Conservation (phyloP, 2,797 vertebrate genomes). For the Xiphophorus birchmanni region DNA sequence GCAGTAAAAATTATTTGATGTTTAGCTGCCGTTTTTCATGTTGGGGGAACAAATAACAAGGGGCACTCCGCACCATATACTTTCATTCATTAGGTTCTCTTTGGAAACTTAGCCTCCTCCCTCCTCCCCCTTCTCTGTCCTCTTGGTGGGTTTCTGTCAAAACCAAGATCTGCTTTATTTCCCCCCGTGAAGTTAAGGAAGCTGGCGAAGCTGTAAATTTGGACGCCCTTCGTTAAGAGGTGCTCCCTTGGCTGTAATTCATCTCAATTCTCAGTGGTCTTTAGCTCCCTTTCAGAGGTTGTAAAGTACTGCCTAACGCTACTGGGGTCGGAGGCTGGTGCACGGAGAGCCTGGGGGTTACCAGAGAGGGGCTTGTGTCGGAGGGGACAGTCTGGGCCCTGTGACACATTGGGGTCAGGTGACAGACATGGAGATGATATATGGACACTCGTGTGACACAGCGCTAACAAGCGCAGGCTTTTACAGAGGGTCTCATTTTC, state of each 20-base stretch:
- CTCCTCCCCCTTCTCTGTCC: slow-evolving; percentile 21
- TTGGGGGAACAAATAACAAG: slow-evolving; percentile 78
- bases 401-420: slow-evolving; percentile 75
- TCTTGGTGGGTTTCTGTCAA: slow-evolving; percentile 64
- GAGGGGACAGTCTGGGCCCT: slow-evolving; percentile 65
- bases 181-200: slow-evolving; percentile 77
- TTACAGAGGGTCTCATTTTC: slow-evolving; percentile 70
- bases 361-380: slow-evolving; percentile 60
- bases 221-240: slow-evolving; percentile 76
- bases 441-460: slow-evolving; percentile 67
- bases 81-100: slow-evolving; percentile 78
- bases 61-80: slow-evolving; percentile 78
- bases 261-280: slow-evolving; percentile 80
- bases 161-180: slow-evolving; percentile 74
- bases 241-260: slow-evolving; percentile 77
- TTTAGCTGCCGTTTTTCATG: slow-evolving; percentile 80
- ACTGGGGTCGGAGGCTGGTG: slow-evolving; percentile 31
- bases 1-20: slow-evolving; percentile 78
- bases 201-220: slow-evolving; percentile 78
- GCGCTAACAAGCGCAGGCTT: slow-evolving; percentile 74
- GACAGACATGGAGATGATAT: slow-evolving; percentile 75
- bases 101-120: slow-evolving; percentile 65
- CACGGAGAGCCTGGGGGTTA: slow-evolving; percentile 61
- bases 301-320: slow-evolving; percentile 77
- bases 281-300: slow-evolving; percentile 78